phyloP scores from a whole-genome alignment of 2,797 vertebrate species.

The Anomalospiza imberbis region DNA sequence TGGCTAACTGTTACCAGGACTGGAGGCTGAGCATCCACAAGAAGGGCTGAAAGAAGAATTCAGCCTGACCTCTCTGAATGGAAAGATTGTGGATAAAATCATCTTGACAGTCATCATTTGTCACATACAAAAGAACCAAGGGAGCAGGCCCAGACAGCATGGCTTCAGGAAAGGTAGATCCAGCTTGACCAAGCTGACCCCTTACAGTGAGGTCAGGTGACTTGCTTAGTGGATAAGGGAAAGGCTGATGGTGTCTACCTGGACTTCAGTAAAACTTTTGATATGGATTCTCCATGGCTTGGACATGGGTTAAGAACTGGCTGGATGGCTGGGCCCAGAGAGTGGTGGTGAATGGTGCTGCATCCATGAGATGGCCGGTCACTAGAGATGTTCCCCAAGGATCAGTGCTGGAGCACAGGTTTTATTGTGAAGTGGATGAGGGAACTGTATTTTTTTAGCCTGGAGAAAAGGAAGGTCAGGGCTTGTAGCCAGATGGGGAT shows the following conservation, averaged over 20 bases:
- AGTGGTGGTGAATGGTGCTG: neutral
- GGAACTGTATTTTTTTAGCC: neutral
- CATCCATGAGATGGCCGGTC: fast-evolving
- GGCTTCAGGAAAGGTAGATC: neutral
- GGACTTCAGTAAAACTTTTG: neutral
- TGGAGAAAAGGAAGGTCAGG: neutral
- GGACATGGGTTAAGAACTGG: neutral
- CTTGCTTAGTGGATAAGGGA: neutral
- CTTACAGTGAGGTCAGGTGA: neutral
- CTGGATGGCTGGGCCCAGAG: fast-evolving
- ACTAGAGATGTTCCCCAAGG: no score
- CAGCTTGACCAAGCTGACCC: neutral
- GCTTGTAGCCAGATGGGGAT: neutral
- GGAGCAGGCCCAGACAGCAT: neutral
- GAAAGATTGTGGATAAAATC: neutral
- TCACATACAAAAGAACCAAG: neutral
- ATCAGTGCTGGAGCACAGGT: neutral
- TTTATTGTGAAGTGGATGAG: neutral
- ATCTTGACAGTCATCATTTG: neutral
- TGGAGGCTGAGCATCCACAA: neutral
- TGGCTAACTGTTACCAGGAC: neutral
- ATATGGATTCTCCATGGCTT: neutral
- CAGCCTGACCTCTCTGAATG: neutral
- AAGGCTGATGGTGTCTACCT: neutral
- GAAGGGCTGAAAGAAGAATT: neutral